Percentiles rank a stretch among this genome's conserved stretches.
phyloP scores from a whole-genome alignment of 2,113 vertebrate genomes.

The Macaca fascicularis region T2T-MFA8v1.1 NC_088385.1:21488501-21489000 shows the following conservation, averaged over 20 bases:
- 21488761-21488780: conserved; percentile 42
- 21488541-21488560: neutral
- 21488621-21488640: neutral
- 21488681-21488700: neutral
- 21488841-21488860: conserved; percentile 56
- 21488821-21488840: conserved; percentile 22
- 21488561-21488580: neutral
- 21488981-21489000: neutral
- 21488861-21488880: conserved; percentile 1
- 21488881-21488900: neutral
- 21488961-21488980: neutral
- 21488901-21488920: neutral
- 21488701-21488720: neutral
- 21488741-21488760: neutral
- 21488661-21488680: neutral
- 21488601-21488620: neutral
- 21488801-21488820: conserved; percentile 21
- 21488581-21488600: neutral
- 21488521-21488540: neutral
- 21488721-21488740: conserved; percentile 8
- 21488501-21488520: neutral
- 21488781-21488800: neutral
- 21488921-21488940: neutral
- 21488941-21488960: neutral
- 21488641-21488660: neutral